These are phyloP conservation scores for Chelonus insularis DNA, from an alignment of 1,140 invertebrate species.

Conservation along the genomic window DNA sequence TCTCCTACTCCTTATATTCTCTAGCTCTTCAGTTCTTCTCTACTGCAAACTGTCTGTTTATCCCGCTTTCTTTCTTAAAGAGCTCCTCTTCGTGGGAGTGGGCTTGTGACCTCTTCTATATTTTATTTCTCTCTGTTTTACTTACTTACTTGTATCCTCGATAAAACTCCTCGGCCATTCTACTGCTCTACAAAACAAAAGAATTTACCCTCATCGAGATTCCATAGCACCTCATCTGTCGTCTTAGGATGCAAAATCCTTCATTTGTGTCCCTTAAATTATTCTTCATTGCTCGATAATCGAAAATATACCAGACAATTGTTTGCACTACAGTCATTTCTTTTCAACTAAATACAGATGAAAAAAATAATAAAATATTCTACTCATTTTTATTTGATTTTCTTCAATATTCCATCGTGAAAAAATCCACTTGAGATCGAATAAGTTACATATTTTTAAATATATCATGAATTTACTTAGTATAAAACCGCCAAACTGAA, in stretches of 20 bases:
- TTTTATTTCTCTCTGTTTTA: constrained; percentile 20
- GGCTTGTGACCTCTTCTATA: constrained; percentile 12
- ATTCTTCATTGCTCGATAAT: constrained; percentile 58
- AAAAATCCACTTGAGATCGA: no score
- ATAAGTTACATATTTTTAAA: no score
- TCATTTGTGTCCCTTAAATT: constrained; percentile 55
- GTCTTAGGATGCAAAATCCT: constrained; percentile 52
- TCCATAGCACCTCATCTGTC: constrained; percentile 51
- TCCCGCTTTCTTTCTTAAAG: constrained; percentile 47
- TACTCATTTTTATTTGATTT: not conserved
- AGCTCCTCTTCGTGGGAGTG: constrained; percentile 2
- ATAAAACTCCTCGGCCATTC: not conserved
- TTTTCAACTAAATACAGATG: not conserved
- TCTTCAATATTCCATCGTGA: not conserved
- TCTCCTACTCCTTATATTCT: constrained; percentile 21
- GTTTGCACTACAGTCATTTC: constrained; percentile 45
- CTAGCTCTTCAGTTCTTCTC: constrained; percentile 26
- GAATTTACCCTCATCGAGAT: constrained; percentile 30
- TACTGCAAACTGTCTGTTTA: constrained; percentile 58
- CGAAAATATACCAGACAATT: constrained; percentile 58
- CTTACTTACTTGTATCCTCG: not conserved
- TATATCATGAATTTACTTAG: constrained; percentile 14
- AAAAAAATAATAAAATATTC: constrained; percentile 7
- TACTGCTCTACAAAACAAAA: no score
- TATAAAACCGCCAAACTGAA: constrained; percentile 7